Evolutionary conservation across 2,797 vertebrate genomes (phyloP), one percentile per base, ranked within the genome.

Genomic region (Micropoecilia bifurca): DNA sequence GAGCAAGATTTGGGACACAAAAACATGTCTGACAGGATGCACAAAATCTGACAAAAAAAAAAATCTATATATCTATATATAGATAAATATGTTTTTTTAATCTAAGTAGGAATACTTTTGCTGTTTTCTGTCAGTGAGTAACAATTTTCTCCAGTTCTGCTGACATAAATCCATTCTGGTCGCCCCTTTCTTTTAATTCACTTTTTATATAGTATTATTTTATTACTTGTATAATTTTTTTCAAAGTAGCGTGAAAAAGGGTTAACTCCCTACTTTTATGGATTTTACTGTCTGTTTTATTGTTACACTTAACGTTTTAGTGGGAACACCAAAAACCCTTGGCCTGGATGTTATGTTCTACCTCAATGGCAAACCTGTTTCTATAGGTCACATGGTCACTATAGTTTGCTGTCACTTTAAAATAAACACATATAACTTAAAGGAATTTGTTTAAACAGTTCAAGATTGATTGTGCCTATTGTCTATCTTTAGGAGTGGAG

Each of bases 391-490:
- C 28, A 28, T 46, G 13, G 68, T 46, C 43, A 28, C n/a, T 46
- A 45, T 46, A 28, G 68, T 28, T 71, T 43, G 14, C 68, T 45
- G 25, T 71, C 41, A 46, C 43, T 46, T 71, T 45, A 46, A 28
- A 25, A 71, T 45, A 71, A 46, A 71, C 43, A 46, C 45, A 71
- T 46, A 14, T 28, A 28, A 71, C 13, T 46, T 45, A 22, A n/a
- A 71, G 68, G n/a, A 16, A 16, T 71, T 6, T 71, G 41, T 46
- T 71, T 45, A 71, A 71, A 71, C 68, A 71, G 41, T 45, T 45
- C 25, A 71, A n/a, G 68, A 45, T n/a, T 71, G 22, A 45, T 45
- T 28, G 28, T 16, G 13, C 7, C 28, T 41, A 22, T 41, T 9
- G 22, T 68, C 20, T 46, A 46, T 18, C 43, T 71, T 46, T 71